Conservation (phyloP, 2,888 invertebrate genomes). For the Macrosoma leucophasiata region DNA sequence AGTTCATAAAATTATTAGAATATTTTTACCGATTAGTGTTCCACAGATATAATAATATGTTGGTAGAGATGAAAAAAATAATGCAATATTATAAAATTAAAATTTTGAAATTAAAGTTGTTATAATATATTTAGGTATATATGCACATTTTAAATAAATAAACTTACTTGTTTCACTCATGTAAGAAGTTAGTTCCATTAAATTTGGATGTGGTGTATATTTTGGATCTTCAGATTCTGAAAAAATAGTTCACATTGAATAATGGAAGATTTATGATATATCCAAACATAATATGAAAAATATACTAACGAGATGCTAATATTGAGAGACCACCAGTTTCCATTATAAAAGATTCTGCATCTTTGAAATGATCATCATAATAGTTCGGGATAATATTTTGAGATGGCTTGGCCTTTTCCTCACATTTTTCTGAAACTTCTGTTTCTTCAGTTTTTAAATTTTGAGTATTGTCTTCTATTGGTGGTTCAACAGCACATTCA, state of each 20-base stretch:
- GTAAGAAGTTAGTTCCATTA: constrained; percentile 67
- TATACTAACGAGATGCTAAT: constrained; percentile 55
- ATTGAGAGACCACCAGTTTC: constrained; percentile 76
- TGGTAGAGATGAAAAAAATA: too few species aligned
- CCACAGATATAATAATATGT: too few species aligned
- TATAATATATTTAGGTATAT: too few species aligned
- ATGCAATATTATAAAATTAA: too few species aligned
- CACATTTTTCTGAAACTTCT: constrained; percentile 35
- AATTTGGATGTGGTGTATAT: constrained; percentile 56
- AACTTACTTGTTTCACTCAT: constrained; percentile 70
- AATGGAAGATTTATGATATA: constrained; percentile 6
- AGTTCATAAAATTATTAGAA: too few species aligned
- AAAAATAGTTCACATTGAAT: constrained; percentile 23
- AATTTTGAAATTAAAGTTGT: too few species aligned
- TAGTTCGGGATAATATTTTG: constrained; percentile 52
- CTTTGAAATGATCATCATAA: constrained; percentile 82
- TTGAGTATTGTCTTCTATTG: constrained; percentile 24
- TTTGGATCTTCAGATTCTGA: constrained; percentile 61
- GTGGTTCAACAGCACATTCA: constrained; percentile 32
- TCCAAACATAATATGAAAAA: background rate
- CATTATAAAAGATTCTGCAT: constrained; percentile 86
- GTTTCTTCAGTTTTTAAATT: constrained; percentile 32
- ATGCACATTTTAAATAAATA: constrained; percentile 6
- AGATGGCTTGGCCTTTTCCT: constrained; percentile 40
- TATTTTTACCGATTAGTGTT: too few species aligned